Evolutionary conservation across 1,140 invertebrate genomes (phyloP).

Genomic region (Harpegnathos saltator): DNA sequence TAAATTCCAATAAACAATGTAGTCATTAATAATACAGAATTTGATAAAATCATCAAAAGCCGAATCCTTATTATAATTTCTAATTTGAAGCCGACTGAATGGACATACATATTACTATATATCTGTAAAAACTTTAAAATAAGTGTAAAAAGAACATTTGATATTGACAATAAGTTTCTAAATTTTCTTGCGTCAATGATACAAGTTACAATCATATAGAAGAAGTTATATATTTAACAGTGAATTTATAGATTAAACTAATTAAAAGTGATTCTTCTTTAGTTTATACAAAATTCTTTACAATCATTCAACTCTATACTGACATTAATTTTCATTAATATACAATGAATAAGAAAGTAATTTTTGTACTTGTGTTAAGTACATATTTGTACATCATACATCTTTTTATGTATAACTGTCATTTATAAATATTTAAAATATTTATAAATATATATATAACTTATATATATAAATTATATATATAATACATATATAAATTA

Average conservation of each 20-base stretch:
- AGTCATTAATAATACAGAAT: too few species aligned
- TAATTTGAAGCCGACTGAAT: too few species aligned
- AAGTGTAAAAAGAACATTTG: not conserved
- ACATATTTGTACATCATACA: not conserved
- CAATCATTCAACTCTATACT: too few species aligned
- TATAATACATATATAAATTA: too few species aligned
- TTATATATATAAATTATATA: not conserved
- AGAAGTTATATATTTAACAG: not conserved
- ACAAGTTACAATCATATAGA: conserved; percentile 28
- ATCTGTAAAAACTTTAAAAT: not conserved
- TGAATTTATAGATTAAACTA: not conserved
- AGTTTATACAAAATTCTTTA: not conserved
- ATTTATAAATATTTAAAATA: conserved; percentile 2
- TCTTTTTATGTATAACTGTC: not conserved
- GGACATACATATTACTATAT: too few species aligned
- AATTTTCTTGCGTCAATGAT: conserved; percentile 5
- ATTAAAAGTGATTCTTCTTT: not conserved
- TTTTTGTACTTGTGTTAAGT: too few species aligned
- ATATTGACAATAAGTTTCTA: conserved; percentile 29
- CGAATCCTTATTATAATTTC: too few species aligned
- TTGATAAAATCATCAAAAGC: too few species aligned
- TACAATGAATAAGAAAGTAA: too few species aligned
- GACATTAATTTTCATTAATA: too few species aligned
- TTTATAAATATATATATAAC: conserved; percentile 12
- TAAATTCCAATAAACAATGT: conserved; percentile 4